Evolutionary conservation across 1,140 invertebrate species (phyloP).

Genomic region (Drosophila eugracilis): DNA sequence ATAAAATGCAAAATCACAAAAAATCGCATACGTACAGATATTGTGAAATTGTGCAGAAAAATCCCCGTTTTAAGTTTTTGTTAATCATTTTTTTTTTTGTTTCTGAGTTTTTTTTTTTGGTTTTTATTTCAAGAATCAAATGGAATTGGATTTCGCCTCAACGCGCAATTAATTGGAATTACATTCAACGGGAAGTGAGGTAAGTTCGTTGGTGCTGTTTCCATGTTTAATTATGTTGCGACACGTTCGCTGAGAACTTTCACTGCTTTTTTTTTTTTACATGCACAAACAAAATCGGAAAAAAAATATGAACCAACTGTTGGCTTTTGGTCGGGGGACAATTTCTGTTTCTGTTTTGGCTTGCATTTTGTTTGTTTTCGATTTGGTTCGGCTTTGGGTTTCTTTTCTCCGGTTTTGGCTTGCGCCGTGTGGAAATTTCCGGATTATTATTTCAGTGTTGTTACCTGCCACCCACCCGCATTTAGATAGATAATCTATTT

Average conservation of each 20-base stretch:
- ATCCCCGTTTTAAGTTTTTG: background rate
- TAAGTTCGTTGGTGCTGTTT: constrained; percentile 13
- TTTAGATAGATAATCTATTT: background rate
- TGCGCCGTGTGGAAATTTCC: constrained; percentile 12
- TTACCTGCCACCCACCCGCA: constrained; percentile 17
- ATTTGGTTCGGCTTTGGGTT: constrained; percentile 23
- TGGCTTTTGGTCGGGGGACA: too few species aligned
- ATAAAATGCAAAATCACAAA: background rate
- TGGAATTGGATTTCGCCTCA: constrained; percentile 18
- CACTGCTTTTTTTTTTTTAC: constrained; percentile 20
- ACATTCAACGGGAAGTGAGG: constrained; percentile 15
- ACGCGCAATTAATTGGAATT: constrained; percentile 27
- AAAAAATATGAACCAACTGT: too few species aligned
- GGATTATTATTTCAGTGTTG: constrained; percentile 19
- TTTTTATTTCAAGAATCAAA: constrained; percentile 33
- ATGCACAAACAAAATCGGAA: background rate
- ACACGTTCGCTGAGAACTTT: constrained; percentile 39
- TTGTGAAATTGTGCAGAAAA: constrained; percentile 12
- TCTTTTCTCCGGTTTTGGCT: constrained; percentile 19
- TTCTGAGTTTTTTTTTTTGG: constrained; percentile 2
- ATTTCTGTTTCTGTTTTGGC: constrained; percentile 13
- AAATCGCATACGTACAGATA: background rate
- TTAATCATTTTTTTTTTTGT: constrained; percentile 4
- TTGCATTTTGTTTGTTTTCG: constrained; percentile 22
- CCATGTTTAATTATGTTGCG: constrained; percentile 29